Percentiles rank a stretch among this genome's conserved stretches.
Evolutionary conservation across 2,797 vertebrate species (phyloP).

Genomic region (Pteropus rufus): DNA sequence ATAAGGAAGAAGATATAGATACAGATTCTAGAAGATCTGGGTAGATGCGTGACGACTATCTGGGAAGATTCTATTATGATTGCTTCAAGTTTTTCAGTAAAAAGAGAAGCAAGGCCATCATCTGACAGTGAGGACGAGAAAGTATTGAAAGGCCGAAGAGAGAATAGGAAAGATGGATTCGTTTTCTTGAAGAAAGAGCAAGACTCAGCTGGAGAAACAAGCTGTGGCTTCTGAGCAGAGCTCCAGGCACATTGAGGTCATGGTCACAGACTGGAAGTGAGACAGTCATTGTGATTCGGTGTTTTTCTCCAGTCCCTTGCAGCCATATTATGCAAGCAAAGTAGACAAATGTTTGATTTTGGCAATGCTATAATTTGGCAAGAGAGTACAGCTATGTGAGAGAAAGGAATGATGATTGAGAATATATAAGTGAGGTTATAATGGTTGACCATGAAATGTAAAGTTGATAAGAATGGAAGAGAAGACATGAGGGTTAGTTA

Average conservation of each 20-base stretch:
- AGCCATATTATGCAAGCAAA: not conserved
- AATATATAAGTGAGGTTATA: not conserved
- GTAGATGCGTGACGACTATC: not conserved
- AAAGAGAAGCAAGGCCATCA: not conserved
- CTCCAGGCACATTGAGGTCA: fast-evolving
- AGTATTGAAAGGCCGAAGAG: not conserved
- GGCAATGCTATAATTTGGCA: not conserved
- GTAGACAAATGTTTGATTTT: not conserved
- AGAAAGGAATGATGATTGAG: not conserved
- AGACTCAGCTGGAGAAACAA: not conserved
- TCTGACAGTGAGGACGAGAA: not conserved
- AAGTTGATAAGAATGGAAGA: not conserved
- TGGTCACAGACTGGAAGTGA: not conserved
- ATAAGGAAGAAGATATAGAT: not conserved
- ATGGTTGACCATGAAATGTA: not conserved
- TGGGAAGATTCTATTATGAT: not conserved
- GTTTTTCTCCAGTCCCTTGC: not conserved
- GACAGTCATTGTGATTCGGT: not conserved
- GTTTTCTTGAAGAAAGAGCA: not conserved
- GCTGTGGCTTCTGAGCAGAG: not conserved
- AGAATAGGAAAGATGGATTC: not conserved
- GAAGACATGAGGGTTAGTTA: not conserved
- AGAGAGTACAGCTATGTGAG: not conserved
- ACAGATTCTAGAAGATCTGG: not conserved
- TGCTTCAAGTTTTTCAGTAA: not conserved